These are phyloP conservation scores for Linnaemya tessellans DNA, from an alignment of 2,888 invertebrate species.

Conservation along the genomic window DNA sequence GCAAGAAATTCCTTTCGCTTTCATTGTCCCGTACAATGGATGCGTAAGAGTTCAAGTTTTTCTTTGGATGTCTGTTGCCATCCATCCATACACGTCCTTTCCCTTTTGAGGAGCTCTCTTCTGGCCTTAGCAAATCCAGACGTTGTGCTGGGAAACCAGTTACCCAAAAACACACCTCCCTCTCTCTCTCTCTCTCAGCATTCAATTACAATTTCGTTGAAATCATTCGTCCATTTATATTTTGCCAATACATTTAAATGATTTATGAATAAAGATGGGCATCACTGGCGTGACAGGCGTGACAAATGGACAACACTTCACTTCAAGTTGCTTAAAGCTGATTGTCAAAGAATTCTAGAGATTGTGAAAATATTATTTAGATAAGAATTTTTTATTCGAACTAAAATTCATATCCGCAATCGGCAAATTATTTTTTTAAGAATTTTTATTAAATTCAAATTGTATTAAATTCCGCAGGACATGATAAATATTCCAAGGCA, in stretches of 20 bases:
- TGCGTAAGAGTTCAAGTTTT: not conserved
- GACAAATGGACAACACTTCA: not conserved
- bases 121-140: slow-evolving; percentile 6
- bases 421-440: too few relatives aligned
- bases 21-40: slow-evolving; percentile 25
- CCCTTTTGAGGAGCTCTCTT: not conserved
- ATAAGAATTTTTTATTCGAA: too few relatives aligned
- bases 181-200: not conserved
- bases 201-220: too few relatives aligned
- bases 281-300: not conserved
- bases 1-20: slow-evolving; percentile 67
- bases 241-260: not conserved
- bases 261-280: not conserved
- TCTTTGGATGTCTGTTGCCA: slow-evolving; percentile 32
- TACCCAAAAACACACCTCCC: slow-evolving; percentile 25
- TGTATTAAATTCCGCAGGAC: too few relatives aligned
- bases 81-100: slow-evolving; percentile 31
- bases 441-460: too few relatives aligned
- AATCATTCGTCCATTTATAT: not conserved
- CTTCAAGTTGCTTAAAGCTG: too few relatives aligned
- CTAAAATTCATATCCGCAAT: too few relatives aligned
- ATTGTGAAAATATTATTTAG: too few relatives aligned
- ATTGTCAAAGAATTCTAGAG: too few relatives aligned
- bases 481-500: too few relatives aligned
- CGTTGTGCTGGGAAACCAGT: slow-evolving; percentile 34